Evolutionary conservation across 1,140 invertebrate genomes (phyloP).

Genomic region (Physella acuta): DNA sequence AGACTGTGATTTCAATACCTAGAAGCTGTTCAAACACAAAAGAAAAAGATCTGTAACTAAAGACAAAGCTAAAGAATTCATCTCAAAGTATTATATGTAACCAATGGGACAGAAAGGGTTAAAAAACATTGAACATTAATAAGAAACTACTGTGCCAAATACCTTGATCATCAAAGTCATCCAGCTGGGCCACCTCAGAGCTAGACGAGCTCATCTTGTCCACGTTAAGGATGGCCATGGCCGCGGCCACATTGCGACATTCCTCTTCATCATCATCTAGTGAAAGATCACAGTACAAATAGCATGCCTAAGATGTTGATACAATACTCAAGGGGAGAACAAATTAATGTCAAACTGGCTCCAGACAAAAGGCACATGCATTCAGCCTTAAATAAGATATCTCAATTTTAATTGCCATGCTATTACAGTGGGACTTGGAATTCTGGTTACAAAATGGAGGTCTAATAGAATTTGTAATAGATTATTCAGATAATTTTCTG

Average conservation of each 20-base stretch:
- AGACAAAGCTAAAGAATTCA: constrained; percentile 20
- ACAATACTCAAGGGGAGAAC: no score
- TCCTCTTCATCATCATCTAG: constrained; percentile 20
- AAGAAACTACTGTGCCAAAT: constrained; percentile 25
- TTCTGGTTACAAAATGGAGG: no score
- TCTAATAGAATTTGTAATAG: no score
- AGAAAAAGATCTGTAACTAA: constrained; percentile 20
- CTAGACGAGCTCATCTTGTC: constrained; percentile 47
- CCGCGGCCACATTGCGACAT: constrained; percentile 6
- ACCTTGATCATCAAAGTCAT: constrained; percentile 48
- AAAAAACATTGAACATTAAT: constrained; percentile 17
- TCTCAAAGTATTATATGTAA: constrained; percentile 8
- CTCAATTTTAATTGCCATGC: no score
- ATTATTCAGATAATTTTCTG: no score
- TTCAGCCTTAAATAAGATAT: no score
- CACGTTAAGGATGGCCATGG: constrained; percentile 17
- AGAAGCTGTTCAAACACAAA: constrained; percentile 8
- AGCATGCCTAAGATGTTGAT: no score
- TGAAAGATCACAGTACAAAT: background rate
- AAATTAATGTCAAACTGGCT: no score
- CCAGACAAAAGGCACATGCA: no score
- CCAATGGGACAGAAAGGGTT: background rate
- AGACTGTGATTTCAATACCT: constrained; percentile 25
- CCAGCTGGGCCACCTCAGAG: constrained; percentile 49
- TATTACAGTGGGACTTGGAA: no score